Percentiles rank a stretch among this genome's conserved stretches.
Evolutionary conservation across 2,113 vertebrate species (phyloP).

Genomic region (Hippopotamus amphibius): DNA sequence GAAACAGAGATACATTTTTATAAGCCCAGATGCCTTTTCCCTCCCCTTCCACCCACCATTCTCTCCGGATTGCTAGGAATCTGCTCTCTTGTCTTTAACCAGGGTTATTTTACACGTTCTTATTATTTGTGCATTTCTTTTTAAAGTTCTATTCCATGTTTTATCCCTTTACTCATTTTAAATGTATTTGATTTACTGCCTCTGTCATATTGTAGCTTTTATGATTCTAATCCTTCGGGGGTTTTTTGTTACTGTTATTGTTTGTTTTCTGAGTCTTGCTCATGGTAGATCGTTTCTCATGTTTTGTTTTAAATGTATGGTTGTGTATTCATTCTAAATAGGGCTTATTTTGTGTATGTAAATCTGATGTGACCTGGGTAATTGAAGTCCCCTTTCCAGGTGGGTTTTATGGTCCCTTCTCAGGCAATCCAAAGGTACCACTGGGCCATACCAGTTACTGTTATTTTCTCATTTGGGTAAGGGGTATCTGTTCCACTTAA

Average conservation of each 20-base stretch:
- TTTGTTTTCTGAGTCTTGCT: background rate
- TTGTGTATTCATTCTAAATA: background rate
- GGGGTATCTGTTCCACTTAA: background rate
- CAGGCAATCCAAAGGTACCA: background rate
- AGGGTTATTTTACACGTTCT: background rate
- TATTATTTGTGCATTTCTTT: background rate
- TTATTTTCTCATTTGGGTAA: background rate
- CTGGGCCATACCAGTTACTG: background rate
- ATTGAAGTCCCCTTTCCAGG: background rate
- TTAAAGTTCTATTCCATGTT: background rate
- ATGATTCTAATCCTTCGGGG: background rate
- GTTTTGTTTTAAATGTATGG: background rate
- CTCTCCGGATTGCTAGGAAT: background rate
- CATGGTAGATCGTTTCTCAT: background rate
- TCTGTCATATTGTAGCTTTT: background rate
- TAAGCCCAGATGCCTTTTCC: background rate
- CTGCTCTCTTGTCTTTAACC: background rate
- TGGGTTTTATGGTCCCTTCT: background rate
- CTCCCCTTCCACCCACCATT: background rate
- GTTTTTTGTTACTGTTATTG: background rate
- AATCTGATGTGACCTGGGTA: background rate
- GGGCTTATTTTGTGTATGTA: background rate
- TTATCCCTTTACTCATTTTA: background rate
- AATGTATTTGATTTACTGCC: background rate
- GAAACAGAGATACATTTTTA: background rate